Base-by-base conservation (phyloP, 2,888 invertebrate genomes). In the Pseudococcus viburni region DNA sequence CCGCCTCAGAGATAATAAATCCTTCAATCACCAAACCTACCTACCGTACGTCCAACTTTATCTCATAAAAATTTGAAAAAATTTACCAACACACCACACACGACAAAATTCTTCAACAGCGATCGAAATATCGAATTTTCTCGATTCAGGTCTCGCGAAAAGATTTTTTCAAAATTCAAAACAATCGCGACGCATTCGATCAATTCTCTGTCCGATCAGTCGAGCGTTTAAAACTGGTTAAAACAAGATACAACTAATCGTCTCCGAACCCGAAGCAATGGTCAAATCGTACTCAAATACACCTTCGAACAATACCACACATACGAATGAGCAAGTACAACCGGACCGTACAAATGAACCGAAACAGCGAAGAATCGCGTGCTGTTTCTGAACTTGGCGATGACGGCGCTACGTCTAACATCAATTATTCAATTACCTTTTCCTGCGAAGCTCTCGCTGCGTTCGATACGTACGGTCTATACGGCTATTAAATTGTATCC, bases 171-270 rank as follows among this genome's bases (percentile, higher is more conserved):
- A 51, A 12, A 12, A 51, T 15, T 15, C 64, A 88, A 85, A 55
- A 80, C 77, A 89, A 83, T 39, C 39, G 8, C 33, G 11, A 6
- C 46, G 39, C 39, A 33, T 83, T 33, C 83, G 48, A 83, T 39
- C 2, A 83, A 83, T 83, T 83, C 48, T 19, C 83, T 7, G 7
- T 17, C 26, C 26, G 42, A 33, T n/a, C 83, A 83, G 19, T 42
- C 19, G 8, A 83, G 80, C 83, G 91, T 87, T 15, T 51, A 51
- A 15, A 11, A 33, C 55, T 59, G 42, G 42, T 83, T 46, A 83
- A 83, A 48, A 83, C 42, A 59, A 86, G 22, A 68, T 26, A 19
- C 19, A 68, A 68, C 68, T 68, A 68, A 68, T 68, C 68, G 22
- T 26, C 68, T 22, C 11, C 68, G 11, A 26, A 22, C 68, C 19